Base-by-base conservation (phyloP, 2,113 vertebrate species). In the Harpagus bidentatus region DNA sequence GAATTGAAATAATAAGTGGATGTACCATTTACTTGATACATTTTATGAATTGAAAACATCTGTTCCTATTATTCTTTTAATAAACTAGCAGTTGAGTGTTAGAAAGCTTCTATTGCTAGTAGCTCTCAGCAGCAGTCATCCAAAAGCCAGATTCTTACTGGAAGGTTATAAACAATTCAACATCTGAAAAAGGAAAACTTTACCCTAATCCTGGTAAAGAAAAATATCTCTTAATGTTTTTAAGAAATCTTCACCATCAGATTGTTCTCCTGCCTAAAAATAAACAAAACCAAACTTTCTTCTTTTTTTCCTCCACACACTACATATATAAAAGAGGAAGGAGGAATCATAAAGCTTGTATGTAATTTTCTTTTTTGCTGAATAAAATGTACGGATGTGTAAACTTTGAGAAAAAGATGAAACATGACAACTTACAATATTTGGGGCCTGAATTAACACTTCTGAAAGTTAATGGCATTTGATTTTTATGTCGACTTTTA, bases 61-160 rank as follows among this genome's bases (percentile, higher is more conserved):
- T 97, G 96, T 73, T 95, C 82, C 94, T 58, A 94, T 97, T 97
- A 93, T 96, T 92, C 80, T 84, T 95, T 80, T 78, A 97, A 94
- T 82, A 96, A 94, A 93, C 70, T 55, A 90, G 70, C 71, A 82
- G 56, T 69, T 79, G 36, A 83, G 70, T 76, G 48, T 52, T 67
- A 95, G 73, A 95, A 90, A 84, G 91, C 74, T 77, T 61, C 84
- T 91, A 50, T 6, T 94, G 74, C 87, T 93, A 91, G 84, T 73
- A 90, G 87, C 71, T 86, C 59, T 86, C 84, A 80, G 79, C 87
- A 91, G 62, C 43, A 45, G 38, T 28, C 59, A 74, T 73, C 62
- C 79, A 85, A 94, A 95, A 86, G 63, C 26, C 53, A 73, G 50
- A 82, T 66, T 71, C 59, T 34, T 59, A 86, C n/a, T 78, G 80